These are phyloP conservation scores for Odontomyia ornata DNA, from an alignment of 2,888 invertebrate species.

Conservation along the genomic window DNA sequence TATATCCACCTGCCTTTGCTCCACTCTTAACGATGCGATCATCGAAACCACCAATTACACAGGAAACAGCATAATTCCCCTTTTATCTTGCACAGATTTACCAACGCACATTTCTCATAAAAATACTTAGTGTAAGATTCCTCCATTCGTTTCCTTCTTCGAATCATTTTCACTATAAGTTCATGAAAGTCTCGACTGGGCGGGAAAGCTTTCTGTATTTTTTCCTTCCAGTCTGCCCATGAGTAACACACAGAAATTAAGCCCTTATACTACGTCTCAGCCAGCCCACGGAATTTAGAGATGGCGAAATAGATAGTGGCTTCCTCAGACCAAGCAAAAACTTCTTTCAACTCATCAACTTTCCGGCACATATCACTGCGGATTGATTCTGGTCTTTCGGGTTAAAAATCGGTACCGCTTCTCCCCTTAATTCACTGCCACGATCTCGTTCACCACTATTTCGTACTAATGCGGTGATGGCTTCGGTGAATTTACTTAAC, in stretches of 20 bases:
- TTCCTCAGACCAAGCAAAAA: constrained; percentile 41
- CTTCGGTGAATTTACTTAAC: neutral
- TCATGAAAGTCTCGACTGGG: constrained; percentile 9
- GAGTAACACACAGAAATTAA: neutral
- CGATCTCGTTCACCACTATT: neutral
- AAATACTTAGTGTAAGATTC: constrained; percentile 39
- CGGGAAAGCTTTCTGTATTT: constrained; percentile 33
- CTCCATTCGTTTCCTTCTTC: constrained; percentile 1
- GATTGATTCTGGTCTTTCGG: constrained; percentile 42
- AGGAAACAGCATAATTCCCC: constrained; percentile 44
- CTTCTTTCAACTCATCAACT: constrained; percentile 33
- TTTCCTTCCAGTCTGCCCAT: constrained; percentile 22
- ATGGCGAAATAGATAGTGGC: constrained; percentile 44
- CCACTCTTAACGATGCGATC: constrained; percentile 38
- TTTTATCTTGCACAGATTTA: constrained; percentile 19
- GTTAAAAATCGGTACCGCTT: constrained; percentile 36
- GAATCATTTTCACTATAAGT: constrained; percentile 15
- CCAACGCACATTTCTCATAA: constrained; percentile 32
- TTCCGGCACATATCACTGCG: constrained; percentile 24
- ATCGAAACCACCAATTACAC: constrained; percentile 41
- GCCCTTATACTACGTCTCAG: constrained; percentile 35
- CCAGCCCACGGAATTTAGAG: constrained; percentile 31
- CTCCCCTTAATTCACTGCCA: constrained; percentile 6
- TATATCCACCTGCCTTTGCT: constrained; percentile 19
- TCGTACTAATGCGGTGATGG: neutral